A percentile compares a stretch with the other conserved stretches of the same genome.
phyloP scores from a whole-genome alignment of 2,797 vertebrate genomes.

The Apodemus agrarius region DNA sequence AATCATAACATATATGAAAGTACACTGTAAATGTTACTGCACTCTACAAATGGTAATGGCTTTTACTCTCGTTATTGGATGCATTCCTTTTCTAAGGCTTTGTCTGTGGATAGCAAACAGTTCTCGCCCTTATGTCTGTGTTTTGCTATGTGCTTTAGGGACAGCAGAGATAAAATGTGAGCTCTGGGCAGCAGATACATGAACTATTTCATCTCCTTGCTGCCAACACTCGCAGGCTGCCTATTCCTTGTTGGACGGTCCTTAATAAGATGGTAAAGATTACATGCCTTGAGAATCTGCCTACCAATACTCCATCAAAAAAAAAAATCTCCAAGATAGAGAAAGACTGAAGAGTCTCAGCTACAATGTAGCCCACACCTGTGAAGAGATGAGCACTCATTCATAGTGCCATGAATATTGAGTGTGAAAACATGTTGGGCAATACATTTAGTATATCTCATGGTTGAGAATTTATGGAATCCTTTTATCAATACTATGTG shows the following conservation, averaged over 20 bases:
- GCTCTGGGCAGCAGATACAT: neutral
- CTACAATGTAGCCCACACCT: neutral
- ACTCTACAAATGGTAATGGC: constrained; percentile 15
- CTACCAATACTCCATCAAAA: neutral
- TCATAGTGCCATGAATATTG: neutral
- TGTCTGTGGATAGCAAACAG: constrained; percentile 55
- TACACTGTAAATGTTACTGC: constrained; percentile 21
- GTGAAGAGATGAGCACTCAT: neutral
- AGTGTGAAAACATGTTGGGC: neutral
- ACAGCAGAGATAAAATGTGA: constrained; percentile 41
- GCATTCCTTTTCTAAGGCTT: constrained; percentile 55
- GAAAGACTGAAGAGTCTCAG: neutral
- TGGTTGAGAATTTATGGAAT: neutral
- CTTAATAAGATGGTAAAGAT: constrained; percentile 39
- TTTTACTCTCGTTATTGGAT: constrained; percentile 55
- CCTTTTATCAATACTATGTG: neutral
- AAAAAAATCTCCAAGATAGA: neutral
- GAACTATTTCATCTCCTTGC: constrained; percentile 23
- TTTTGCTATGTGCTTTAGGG: constrained; percentile 57
- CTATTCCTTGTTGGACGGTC: neutral
- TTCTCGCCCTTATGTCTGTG: constrained; percentile 39
- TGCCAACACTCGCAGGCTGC: neutral
- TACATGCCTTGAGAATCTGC: neutral
- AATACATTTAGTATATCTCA: neutral
- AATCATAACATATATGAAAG: constrained; percentile 46